phyloP scores from a whole-genome alignment of 2,113 vertebrate genomes.

The Thunnus maccoyii region DNA sequence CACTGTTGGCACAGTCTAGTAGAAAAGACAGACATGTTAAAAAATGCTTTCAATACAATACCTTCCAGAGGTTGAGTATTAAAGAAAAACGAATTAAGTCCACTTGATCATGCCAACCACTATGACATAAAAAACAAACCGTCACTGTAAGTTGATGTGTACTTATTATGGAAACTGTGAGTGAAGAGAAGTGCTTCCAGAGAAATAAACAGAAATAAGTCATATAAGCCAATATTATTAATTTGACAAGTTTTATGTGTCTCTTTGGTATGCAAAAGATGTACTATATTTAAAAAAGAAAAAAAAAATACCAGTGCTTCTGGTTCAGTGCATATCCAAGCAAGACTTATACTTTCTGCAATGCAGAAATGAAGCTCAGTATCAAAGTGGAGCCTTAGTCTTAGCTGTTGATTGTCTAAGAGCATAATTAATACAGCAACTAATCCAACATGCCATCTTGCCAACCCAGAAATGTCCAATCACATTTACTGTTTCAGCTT shows the following conservation, averaged over 20 bases:
- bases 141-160: constrained; percentile 40
- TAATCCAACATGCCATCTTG: constrained; percentile 80
- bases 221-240: constrained; percentile 59
- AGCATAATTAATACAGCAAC: constrained; percentile 80
- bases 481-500: constrained; percentile 72
- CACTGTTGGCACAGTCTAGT: no score
- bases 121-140: constrained; percentile 45
- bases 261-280: constrained; percentile 74
- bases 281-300: constrained; percentile 76
- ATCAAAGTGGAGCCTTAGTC: constrained; percentile 78
- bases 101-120: constrained; percentile 19
- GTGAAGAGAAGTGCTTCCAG: constrained; percentile 25
- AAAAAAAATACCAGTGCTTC: constrained; percentile 41
- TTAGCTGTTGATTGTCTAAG: constrained; percentile 80
- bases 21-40: no score
- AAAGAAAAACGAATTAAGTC: constrained; percentile 23
- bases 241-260: constrained; percentile 73
- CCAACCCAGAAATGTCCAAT: constrained; percentile 83
- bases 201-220: constrained; percentile 51
- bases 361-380: constrained; percentile 59
- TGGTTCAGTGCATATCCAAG: constrained; percentile 55
- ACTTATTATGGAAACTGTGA: constrained; percentile 43
- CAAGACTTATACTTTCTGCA: constrained; percentile 58
- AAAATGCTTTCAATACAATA: no score
- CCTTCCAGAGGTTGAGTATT: not conserved